Evolutionary conservation across 1,140 invertebrate species (phyloP), one percentile per base, ranked within the genome.

Genomic region (Acromyrmex heyeri): DNA sequence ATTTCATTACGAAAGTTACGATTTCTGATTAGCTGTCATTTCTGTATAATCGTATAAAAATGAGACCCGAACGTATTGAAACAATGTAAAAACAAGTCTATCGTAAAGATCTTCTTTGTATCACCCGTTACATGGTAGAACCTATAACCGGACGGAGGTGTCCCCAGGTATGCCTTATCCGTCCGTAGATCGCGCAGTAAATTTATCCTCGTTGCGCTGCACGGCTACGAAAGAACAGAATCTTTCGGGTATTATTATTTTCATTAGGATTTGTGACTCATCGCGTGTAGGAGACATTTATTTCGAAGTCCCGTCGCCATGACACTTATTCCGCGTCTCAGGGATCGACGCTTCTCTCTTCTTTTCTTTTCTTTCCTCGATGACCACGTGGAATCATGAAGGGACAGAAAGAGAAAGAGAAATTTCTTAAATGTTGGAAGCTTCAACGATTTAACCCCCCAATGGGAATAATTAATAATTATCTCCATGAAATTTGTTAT

Each of bases 211-310:
- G 91, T 90, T 92, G 85, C 91, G 73, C 85, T 90, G 67, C 90
- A 67, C 75, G 57, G 61, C 86, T 65, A 87, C 77, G 87, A 90
- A 87, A 91, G 86, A 89, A 86, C 89, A 82, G 85, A 90, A 88
- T 87, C 91, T 87, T 91, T 91, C 87, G 88, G 86, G 88, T 76
- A 86, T 92, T 91, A 92, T 93, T 92, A 92, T 94, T 94, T 94
- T 94, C 93, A 94, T 94, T 94, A 94, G 92, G 89, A 94, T 94
- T 94, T 94, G 92, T 94, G 93, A 94, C 93, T 93, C 93, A 93
- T 94, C 91, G 91, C 87, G 76, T 34, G 83, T 34, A 65, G 59
- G 27, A 72, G 90, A 87, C 90, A 81, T 90, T 91, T 91, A 88
- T 91, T 90, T 76, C 59, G 75, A 67, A 70, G 69, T 24, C 64